These are phyloP conservation scores for Troglohyphantes excavatus DNA, from an alignment of 2,888 invertebrate genomes.

Conservation along the genomic window DNA sequence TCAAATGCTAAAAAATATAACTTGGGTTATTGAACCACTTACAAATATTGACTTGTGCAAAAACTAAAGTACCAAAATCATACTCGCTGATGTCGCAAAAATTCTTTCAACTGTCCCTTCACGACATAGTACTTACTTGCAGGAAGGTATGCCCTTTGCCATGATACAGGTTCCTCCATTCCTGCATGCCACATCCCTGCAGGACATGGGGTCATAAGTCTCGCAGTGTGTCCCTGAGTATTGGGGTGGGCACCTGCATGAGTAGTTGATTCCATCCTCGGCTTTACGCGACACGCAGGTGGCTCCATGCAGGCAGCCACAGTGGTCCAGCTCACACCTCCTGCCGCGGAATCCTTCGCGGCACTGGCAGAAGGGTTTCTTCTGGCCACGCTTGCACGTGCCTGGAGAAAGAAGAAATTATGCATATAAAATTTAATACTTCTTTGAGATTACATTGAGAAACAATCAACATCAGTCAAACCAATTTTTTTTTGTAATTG, in stretches of 20 bases:
- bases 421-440: too few relatives aligned
- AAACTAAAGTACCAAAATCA: too few relatives aligned
- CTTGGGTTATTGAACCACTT: too few relatives aligned
- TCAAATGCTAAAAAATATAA: too few relatives aligned
- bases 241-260: constrained; percentile 83
- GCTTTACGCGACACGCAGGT: constrained; percentile 83
- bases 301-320: constrained; percentile 82
- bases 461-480: too few relatives aligned
- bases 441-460: too few relatives aligned
- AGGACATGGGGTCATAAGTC: constrained; percentile 74
- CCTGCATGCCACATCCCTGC: constrained; percentile 81
- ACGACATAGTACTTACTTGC: constrained; percentile 81
- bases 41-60: too few relatives aligned
- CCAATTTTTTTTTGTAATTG: too few relatives aligned
- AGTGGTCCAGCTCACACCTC: constrained; percentile 85
- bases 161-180: constrained; percentile 85
- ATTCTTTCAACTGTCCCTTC: too few relatives aligned
- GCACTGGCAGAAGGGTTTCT: constrained; percentile 84
- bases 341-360: constrained; percentile 83
- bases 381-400: constrained; percentile 80
- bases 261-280: constrained; percentile 79
- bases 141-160: constrained; percentile 83
- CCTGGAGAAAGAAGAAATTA: constrained; percentile 77
- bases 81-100: too few relatives aligned
- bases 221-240: constrained; percentile 81